Base-by-base conservation (phyloP, 2,888 invertebrate genomes). In the Junonia oenone region DNA sequence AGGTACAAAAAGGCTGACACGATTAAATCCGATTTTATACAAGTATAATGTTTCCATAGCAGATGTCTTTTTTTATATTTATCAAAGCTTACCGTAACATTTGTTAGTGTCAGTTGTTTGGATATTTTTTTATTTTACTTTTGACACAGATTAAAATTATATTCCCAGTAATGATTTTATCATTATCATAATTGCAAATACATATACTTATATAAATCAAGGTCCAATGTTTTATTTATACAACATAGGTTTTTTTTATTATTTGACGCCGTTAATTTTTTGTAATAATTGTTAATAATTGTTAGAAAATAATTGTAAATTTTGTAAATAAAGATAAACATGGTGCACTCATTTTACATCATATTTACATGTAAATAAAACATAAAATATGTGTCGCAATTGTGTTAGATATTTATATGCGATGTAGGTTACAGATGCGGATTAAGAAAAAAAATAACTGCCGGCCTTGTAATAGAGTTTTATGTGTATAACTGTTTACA, bases 1-100 rank as follows among this genome's bases (percentile, higher is more conserved):
- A 89, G 83, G 78, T 79, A 83, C 78, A 78, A 86, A 81, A 90
- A 90, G 90, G 88, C 90, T 90, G 90, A 89, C 75, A 78, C 57
- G 52, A 59, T 77, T 80, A 73, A 80, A 76, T 78, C 78, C 76
- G 80, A 75, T 83, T 83, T 82, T 81, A 78, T 81, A 69, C 58
- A 56, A 64, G 58, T 47, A 53, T 48, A 22, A 26, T 43, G 31
- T 38, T 29, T 54, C 59, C 51, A 55, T 46, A 17, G 31, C 50
- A 19, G 11, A 19, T 40, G 8, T 15, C 15, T 37, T 37, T 37
- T 31, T 55, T 58, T 61, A 58, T 55, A 58, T 53, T 52, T 47
- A 53, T 55, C 51, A 29, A 53, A 50, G 59, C 56, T 58, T 56
- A 47, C 45, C 53, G 9, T 6, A 26, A 38, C 17, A 54, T 15